phyloP scores from a whole-genome alignment of 2,797 vertebrate genomes.

The Gallinago nigripennis region DNA sequence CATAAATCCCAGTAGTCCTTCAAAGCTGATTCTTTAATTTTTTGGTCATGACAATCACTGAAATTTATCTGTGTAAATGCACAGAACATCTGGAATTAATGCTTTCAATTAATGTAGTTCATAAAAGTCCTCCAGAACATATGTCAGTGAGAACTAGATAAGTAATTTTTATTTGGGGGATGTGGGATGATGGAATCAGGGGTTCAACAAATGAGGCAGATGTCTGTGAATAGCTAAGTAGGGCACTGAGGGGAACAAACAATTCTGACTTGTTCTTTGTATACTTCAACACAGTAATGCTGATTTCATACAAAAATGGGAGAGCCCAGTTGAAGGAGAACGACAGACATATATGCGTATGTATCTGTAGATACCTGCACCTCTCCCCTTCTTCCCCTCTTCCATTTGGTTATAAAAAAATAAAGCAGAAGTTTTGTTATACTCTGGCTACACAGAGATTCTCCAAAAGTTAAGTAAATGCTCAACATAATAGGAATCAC shows the following conservation, averaged over 20 bases:
- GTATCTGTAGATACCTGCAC: background rate
- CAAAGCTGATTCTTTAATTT: background rate
- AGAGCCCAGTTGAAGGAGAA: background rate
- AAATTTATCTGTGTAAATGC: conserved; percentile 46
- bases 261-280: background rate
- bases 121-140: conserved; percentile 29
- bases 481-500: conserved; percentile 50
- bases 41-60: conserved; percentile 30
- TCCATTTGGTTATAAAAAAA: background rate
- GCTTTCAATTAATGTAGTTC: conserved; percentile 12
- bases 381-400: background rate
- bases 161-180: background rate
- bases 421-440: background rate
- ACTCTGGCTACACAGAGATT: background rate
- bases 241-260: background rate
- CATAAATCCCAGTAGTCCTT: background rate
- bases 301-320: background rate
- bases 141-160: background rate
- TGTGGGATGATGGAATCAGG: background rate
- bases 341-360: background rate
- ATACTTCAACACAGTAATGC: background rate
- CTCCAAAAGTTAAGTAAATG: conserved; percentile 32
- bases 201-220: background rate
- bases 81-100: conserved; percentile 45
- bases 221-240: background rate